Base-by-base conservation (phyloP, 2,797 vertebrate genomes). In the Poecilia velifera region DNA sequence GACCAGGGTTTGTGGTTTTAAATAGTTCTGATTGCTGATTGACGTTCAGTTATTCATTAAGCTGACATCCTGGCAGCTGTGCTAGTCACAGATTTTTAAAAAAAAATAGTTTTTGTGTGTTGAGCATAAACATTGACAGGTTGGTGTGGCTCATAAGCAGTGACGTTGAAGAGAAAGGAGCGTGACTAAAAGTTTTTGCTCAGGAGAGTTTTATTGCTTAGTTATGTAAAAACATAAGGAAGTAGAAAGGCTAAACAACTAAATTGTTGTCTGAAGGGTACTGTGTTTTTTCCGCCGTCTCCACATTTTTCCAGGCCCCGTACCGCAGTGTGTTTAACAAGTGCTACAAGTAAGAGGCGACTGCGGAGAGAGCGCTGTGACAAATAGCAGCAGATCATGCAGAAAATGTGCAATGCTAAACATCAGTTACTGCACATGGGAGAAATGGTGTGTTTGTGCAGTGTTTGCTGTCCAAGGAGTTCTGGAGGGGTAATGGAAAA, bases 331-430 rank as follows among this genome's bases (percentile, higher is more conserved):
- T 88, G 83, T 92, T 92, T 87, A 89, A 87, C 88, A 88, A 89
- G 87, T 83, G 84, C 90, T 86, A 92, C 90, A 92, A 94, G 90
- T 92, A 87, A 78, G 89, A 84, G 86, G 82, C 76, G 55, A 86
- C 88, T 84, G 89, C 86, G 70, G 88, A 84, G 87, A 82, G 87
- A 84, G 88, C 89, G 84, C 92, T 94, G 93, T 95, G 94, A 95
- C 94, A 95, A 94, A 94, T 94, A 95, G 92, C 93, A 94, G 92
- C 93, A 94, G 88, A 95, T 95, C 93, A 95, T 95, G 95, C 95
- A 96, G 94, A 96, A 96, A 96, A 96, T 96, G 93, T 96, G 95
- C 95, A 90, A 93, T 91, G 95, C 93, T 96, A 95, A 96, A 96
- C 95, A 96, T 95, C 94, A 93, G 92, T 94, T 94, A 91, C 88